phyloP scores from a whole-genome alignment of 2,113 vertebrate species.

The Cyanistes caeruleus region DNA sequence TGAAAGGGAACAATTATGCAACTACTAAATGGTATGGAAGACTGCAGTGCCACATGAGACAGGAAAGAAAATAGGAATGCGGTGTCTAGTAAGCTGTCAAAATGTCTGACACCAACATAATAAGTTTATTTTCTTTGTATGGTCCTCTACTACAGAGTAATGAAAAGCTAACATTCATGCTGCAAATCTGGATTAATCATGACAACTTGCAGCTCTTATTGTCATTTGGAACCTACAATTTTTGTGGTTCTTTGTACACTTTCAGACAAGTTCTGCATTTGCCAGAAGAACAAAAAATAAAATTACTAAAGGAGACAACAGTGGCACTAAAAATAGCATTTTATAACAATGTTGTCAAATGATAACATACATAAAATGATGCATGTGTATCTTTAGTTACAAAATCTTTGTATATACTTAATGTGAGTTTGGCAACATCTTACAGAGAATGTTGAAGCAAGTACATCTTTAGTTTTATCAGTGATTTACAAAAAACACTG shows the following conservation, averaged over 20 bases:
- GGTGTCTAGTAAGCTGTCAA: background rate
- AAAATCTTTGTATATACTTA: background rate
- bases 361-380: background rate
- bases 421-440: background rate
- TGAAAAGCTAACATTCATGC: background rate
- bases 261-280: conserved; percentile 45
- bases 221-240: conserved; percentile 46
- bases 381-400: background rate
- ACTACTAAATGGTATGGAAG: conserved; percentile 36
- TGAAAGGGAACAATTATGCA: conserved; percentile 65
- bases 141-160: background rate
- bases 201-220: conserved; percentile 37
- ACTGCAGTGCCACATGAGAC: background rate
- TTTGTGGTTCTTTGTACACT: conserved; percentile 64
- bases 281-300: conserved; percentile 48
- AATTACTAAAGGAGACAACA: conserved; percentile 28
- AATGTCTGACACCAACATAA: background rate
- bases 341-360: background rate
- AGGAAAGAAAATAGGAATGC: conserved; percentile 9
- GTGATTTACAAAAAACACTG: background rate
- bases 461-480: background rate
- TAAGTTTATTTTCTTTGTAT: background rate
- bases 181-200: conserved; percentile 38
- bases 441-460: background rate
- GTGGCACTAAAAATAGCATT: conserved; percentile 22